Conservation (phyloP, 1,140 invertebrate species). For the Rhagoletis pomonella region DNA sequence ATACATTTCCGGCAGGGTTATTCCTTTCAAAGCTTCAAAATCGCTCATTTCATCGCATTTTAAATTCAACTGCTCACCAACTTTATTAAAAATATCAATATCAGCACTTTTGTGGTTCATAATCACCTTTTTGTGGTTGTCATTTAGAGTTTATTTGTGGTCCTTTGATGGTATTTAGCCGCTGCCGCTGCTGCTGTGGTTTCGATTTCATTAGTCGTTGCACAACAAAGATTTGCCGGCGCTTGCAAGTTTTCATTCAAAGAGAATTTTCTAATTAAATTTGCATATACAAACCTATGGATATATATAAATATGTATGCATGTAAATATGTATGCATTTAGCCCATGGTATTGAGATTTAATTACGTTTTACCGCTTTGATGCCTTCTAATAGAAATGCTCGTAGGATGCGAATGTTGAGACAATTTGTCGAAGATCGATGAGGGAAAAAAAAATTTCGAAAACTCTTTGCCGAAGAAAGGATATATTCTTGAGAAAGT, state of each 20-base stretch:
- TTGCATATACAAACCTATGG: background rate
- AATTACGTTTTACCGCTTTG: conserved; percentile 26
- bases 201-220: conserved; percentile 36
- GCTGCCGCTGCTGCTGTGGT: background rate
- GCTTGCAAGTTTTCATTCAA: conserved; percentile 18
- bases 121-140: conserved; percentile 20
- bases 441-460: too few relatives aligned
- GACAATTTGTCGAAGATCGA: too few relatives aligned
- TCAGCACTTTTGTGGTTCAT: conserved; percentile 4
- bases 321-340: background rate
- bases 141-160: background rate
- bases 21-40: too few relatives aligned
- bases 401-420: too few relatives aligned
- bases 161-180: conserved; percentile 29
- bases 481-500: too few relatives aligned
- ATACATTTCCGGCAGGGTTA: too few relatives aligned
- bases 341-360: background rate
- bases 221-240: background rate
- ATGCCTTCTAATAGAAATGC: background rate
- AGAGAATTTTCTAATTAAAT: conserved; percentile 49
- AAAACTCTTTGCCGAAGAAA: too few relatives aligned
- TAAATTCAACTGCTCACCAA: background rate
- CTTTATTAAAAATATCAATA: background rate
- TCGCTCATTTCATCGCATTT: too few relatives aligned
- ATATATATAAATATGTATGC: background rate